phyloP scores from a whole-genome alignment of 2,113 vertebrate species.

The Cololabis saira region DNA sequence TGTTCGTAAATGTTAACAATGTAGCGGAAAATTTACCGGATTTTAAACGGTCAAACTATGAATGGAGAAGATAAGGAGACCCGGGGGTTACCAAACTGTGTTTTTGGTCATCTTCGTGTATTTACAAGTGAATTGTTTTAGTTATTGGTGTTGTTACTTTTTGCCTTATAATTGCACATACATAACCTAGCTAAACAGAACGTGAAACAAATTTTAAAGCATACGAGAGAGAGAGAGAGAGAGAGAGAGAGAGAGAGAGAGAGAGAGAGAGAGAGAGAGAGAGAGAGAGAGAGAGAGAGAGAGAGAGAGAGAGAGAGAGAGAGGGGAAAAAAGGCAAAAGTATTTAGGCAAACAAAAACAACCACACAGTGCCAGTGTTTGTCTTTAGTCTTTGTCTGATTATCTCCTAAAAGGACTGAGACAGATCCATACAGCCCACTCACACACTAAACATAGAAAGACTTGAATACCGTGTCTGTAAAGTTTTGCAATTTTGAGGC shows the following conservation, averaged over 20 bases:
- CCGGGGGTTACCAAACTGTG: not conserved
- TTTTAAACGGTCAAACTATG: conserved; percentile 40
- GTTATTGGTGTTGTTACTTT: no score
- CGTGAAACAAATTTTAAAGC: no score
- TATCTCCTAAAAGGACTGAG: conserved; percentile 25
- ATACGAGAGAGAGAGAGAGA: no score
- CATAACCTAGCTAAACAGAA: no score
- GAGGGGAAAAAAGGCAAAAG: conserved; percentile 15
- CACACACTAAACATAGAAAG: conserved; percentile 55
- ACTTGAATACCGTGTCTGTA: conserved; percentile 38
- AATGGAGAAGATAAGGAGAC: conserved; percentile 2
- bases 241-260: no score
- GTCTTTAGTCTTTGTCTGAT: conserved; percentile 39
- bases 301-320: no score
- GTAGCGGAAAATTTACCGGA: conserved; percentile 50
- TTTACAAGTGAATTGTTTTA: not conserved
- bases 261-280: no score
- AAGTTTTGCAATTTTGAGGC: conserved; percentile 63
- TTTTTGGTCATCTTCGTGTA: not conserved
- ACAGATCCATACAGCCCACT: conserved; percentile 48
- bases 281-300: no score
- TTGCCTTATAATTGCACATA: no score
- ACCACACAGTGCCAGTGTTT: conserved; percentile 38
- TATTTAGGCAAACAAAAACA: conserved; percentile 37
- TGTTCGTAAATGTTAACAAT: conserved; percentile 74